A percentile compares a stretch with the other conserved stretches of the same genome.
Evolutionary conservation across 2,113 vertebrate species (phyloP).

Genomic region (Psittacula cyanocephala): DNA sequence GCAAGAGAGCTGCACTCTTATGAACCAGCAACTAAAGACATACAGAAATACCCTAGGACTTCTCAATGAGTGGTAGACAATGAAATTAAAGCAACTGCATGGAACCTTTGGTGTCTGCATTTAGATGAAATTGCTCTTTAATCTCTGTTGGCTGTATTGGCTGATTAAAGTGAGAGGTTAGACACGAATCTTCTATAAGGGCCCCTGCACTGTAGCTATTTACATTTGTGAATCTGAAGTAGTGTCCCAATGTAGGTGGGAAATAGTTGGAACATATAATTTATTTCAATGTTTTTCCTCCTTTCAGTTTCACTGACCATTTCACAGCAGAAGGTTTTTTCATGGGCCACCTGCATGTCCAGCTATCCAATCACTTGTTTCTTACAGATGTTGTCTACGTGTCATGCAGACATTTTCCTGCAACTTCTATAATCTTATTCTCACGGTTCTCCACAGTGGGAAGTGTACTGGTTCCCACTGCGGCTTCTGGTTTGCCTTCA

Average conservation of each 20-base stretch:
- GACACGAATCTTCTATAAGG: neutral
- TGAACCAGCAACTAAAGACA: neutral
- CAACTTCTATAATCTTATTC: neutral
- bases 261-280: neutral
- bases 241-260: neutral
- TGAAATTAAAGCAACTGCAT: neutral
- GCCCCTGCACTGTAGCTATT: rapidly evolving
- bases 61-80: neutral
- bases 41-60: neutral
- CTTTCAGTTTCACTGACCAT: neutral
- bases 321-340: neutral
- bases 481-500: neutral
- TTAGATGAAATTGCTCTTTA: neutral
- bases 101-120: neutral
- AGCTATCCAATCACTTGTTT: neutral
- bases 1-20: neutral
- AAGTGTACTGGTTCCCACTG: neutral
- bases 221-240: neutral
- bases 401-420: neutral
- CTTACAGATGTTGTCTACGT: neutral
- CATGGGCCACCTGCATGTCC: neutral
- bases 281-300: neutral
- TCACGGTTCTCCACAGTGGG: neutral
- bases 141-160: neutral
- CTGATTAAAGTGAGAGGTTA: neutral